phyloP scores from a whole-genome alignment of 2,113 vertebrate genomes.

The Labeo rohita region DNA sequence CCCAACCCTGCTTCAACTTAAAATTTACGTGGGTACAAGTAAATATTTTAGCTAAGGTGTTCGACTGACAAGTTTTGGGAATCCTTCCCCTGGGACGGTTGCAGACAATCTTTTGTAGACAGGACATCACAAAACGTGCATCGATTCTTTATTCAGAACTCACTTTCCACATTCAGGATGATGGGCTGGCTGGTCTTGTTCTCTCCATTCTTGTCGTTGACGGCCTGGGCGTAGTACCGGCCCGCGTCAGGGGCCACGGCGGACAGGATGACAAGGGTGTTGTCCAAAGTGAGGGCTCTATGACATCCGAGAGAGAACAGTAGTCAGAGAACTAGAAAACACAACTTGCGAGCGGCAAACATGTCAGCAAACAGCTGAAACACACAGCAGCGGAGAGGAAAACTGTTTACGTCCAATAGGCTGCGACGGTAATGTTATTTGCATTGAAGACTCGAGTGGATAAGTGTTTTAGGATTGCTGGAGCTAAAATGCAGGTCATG shows the following conservation, averaged over 20 bases:
- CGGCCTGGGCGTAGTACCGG: slow-evolving; percentile 94
- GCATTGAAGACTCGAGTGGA: slow-evolving; percentile 17
- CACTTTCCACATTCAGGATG: slow-evolving; percentile 89
- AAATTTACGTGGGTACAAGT: neutral
- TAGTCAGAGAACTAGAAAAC: neutral
- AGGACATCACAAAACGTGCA: neutral
- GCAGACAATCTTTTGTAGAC: slow-evolving; percentile 1
- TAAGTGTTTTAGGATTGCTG: slow-evolving; percentile 36
- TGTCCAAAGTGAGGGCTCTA: slow-evolving; percentile 96
- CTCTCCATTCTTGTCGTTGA: slow-evolving; percentile 98
- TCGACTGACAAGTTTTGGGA: neutral
- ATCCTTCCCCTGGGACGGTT: neutral
- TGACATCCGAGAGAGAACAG: neutral
- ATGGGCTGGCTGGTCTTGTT: slow-evolving; percentile 98
- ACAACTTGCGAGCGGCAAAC: slow-evolving; percentile 49
- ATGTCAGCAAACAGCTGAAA: slow-evolving; percentile 51
- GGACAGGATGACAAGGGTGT: slow-evolving; percentile 95
- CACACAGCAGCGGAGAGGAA: neutral
- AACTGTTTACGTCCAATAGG: slow-evolving; percentile 46
- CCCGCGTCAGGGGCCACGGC: slow-evolving; percentile 93
- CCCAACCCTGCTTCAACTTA: neutral
- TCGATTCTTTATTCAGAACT: slow-evolving; percentile 64
- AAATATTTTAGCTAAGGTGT: neutral
- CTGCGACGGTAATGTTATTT: slow-evolving; percentile 43
- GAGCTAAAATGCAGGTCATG: slow-evolving; percentile 29